phyloP scores from a whole-genome alignment of 2,113 vertebrate genomes.

The Pongo abelii region DNA sequence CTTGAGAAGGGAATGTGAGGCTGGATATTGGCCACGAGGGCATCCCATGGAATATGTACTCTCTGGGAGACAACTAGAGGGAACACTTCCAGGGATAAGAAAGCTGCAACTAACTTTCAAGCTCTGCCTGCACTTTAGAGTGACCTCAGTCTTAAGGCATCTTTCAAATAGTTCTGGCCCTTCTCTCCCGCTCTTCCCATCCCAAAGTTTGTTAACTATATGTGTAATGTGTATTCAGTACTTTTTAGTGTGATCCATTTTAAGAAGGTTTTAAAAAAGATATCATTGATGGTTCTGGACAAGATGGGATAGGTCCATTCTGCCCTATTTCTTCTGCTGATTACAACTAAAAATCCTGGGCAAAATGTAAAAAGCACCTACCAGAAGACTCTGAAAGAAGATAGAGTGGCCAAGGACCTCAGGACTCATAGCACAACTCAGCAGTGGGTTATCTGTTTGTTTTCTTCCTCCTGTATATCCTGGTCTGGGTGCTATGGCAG shows the following conservation, averaged over 20 bases:
- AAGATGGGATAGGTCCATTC: neutral
- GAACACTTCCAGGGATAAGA: neutral
- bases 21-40: neutral
- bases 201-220: neutral
- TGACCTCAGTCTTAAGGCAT: neutral
- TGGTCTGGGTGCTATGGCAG: neutral
- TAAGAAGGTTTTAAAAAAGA: neutral
- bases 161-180: neutral
- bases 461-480: too few species aligned
- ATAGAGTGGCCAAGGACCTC: neutral
- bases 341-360: neutral
- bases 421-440: neutral
- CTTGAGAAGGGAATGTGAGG: neutral
- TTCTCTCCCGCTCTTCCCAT: neutral
- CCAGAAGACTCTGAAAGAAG: neutral
- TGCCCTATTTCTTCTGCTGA: neutral
- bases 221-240: too few species aligned
- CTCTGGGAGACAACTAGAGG: neutral
- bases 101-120: neutral
- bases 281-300: neutral
- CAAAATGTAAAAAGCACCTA: neutral
- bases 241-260: neutral
- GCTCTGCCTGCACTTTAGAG: neutral
- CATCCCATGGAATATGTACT: neutral
- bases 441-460: neutral